Evolutionary conservation across 53 echinoderm and acorn worm species (phyloP).

Genomic region (Patiria pectinifera): DNA sequence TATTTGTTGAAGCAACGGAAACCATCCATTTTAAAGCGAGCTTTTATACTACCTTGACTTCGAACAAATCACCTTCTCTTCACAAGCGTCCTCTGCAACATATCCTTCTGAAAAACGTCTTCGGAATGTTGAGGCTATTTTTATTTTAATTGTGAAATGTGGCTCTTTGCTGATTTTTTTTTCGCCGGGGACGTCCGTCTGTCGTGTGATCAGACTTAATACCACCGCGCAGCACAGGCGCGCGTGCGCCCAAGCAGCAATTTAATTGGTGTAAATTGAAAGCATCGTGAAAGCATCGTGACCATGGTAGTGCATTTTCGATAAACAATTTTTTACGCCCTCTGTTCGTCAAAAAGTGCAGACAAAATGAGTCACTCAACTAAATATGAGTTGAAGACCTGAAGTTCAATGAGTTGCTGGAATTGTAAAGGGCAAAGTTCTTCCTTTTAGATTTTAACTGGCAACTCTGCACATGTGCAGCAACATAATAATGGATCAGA

Average conservation of each 20-base stretch:
- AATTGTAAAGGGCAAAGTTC: no score
- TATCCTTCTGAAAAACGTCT: not conserved
- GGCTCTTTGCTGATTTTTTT: not conserved
- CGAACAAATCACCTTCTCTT: conserved; percentile 13
- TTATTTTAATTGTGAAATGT: no score
- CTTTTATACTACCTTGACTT: not conserved
- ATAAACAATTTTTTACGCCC: not conserved
- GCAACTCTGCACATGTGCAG: no score
- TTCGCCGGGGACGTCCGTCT: conserved; percentile 12
- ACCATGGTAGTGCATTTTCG: not conserved
- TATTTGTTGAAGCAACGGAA: not conserved
- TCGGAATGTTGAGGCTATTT: not conserved
- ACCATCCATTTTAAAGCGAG: not conserved
- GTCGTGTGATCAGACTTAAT: not conserved
- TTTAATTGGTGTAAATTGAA: not conserved
- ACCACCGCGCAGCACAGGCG: not conserved
- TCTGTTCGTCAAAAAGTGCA: not conserved
- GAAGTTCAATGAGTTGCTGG: no score
- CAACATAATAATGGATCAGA: no score
- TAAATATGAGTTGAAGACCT: not conserved
- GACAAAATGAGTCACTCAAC: not conserved
- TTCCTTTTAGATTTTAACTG: no score
- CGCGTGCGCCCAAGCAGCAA: not conserved
- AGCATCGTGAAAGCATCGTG: not conserved
- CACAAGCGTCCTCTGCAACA: not conserved